Percentiles rank a stretch among this genome's conserved stretches.
phyloP scores from a whole-genome alignment of 2,797 vertebrate genomes.

The Prunella strophiata region DNA sequence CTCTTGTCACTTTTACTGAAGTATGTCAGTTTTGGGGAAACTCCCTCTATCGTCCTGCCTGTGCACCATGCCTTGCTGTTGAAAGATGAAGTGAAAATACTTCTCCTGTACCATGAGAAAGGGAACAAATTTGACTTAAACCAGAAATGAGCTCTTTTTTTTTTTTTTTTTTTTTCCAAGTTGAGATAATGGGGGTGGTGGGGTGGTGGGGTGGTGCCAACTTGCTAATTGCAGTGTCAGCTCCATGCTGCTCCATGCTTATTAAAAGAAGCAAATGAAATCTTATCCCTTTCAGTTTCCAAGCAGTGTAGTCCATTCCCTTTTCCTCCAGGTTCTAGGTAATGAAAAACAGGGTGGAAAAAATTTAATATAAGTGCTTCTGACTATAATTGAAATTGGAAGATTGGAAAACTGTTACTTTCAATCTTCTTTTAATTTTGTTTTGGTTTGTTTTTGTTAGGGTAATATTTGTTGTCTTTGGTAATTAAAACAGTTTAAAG shows the following conservation, averaged over 20 bases:
- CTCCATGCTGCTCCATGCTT: not conserved
- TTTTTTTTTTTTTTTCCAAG: not conserved
- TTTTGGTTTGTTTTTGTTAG: not conserved
- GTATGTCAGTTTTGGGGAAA: not conserved
- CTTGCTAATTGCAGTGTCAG: not conserved
- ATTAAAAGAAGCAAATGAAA: not conserved
- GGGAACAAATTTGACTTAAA: not conserved
- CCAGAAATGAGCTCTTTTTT: rapidly evolving
- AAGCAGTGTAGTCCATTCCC: not conserved
- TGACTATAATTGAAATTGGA: not conserved
- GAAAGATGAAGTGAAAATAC: not conserved
- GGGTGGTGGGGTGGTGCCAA: not conserved
- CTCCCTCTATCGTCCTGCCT: rapidly evolving
- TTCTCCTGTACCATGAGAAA: not conserved
- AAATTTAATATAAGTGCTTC: not conserved
- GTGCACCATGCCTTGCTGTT: not conserved
- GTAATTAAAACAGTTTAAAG: not conserved
- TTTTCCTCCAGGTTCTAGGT: not conserved
- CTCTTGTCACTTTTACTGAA: not conserved
- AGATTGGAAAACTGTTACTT: not conserved
- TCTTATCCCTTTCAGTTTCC: not conserved
- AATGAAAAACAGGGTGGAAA: not conserved
- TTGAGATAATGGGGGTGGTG: not conserved
- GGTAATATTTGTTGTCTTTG: not conserved
- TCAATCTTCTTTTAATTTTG: not conserved